phyloP scores from a whole-genome alignment of 2,888 invertebrate species.

The Drosophila nigricruria region DNA sequence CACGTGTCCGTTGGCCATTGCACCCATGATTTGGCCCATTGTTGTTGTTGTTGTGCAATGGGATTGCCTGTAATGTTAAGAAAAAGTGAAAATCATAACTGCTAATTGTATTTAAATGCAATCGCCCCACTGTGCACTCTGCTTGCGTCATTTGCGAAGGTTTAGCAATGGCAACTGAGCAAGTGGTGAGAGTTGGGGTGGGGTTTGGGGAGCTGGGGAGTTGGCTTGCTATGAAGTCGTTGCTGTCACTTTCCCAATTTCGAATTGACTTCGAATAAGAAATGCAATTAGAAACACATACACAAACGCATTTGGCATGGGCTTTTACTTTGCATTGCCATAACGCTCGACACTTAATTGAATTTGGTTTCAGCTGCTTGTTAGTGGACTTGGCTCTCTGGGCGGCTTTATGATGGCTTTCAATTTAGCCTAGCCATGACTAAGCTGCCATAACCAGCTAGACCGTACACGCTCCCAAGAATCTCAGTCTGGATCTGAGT shows the following conservation, averaged over 20 bases:
- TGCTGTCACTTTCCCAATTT: slow-evolving; percentile 48
- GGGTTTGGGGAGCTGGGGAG: neutral
- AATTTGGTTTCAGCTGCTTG: slow-evolving; percentile 57
- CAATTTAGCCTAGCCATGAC: slow-evolving; percentile 65
- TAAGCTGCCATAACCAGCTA: slow-evolving; percentile 44
- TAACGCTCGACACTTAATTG: slow-evolving; percentile 60
- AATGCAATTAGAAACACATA: slow-evolving; percentile 63
- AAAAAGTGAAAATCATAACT: slow-evolving; percentile 76
- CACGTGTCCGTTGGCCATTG: slow-evolving; percentile 74
- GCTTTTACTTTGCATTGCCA: slow-evolving; percentile 47
- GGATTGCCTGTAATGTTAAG: slow-evolving; percentile 9
- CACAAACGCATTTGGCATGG: slow-evolving; percentile 53
- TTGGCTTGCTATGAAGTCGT: neutral
- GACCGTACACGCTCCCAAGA: neutral
- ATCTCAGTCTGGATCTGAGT: slow-evolving; percentile 25
- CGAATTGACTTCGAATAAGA: slow-evolving; percentile 33
- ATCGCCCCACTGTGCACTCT: slow-evolving; percentile 56
- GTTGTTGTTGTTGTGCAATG: slow-evolving; percentile 33
- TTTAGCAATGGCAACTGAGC: slow-evolving; percentile 24
- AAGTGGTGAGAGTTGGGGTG: too few relatives aligned
- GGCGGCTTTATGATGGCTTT: slow-evolving; percentile 63
- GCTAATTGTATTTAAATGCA: slow-evolving; percentile 78
- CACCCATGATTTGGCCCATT: slow-evolving; percentile 50
- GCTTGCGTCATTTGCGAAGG: slow-evolving; percentile 52
- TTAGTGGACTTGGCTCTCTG: slow-evolving; percentile 22